phyloP scores from a whole-genome alignment of 2,888 invertebrate genomes.

The Phaedon cochleariae region DNA sequence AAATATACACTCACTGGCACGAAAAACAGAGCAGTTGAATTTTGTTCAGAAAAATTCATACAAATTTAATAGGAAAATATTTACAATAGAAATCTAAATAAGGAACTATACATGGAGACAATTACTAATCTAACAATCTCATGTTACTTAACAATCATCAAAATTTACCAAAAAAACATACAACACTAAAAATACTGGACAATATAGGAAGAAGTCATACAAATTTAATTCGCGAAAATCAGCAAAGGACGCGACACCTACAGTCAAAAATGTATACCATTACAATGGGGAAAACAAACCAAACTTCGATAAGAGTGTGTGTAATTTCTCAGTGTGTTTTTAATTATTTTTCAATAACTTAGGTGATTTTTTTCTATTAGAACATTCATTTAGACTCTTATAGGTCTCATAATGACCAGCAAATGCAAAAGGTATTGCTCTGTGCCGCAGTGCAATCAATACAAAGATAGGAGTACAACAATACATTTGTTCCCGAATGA shows the following conservation, averaged over 20 bases:
- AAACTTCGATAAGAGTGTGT: neutral
- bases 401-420: constrained; percentile 5
- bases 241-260: neutral
- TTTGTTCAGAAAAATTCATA: too few species aligned
- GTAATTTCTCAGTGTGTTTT: neutral
- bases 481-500: constrained; percentile 11
- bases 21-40: too few species aligned
- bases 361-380: constrained; percentile 2
- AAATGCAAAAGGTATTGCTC: constrained; percentile 14
- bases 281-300: neutral
- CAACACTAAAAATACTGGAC: too few species aligned
- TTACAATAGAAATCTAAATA: too few species aligned
- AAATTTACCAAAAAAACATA: too few species aligned
- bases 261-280: neutral
- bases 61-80: too few species aligned
- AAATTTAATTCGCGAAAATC: constrained; percentile 11
- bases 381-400: constrained; percentile 4
- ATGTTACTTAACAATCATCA: too few species aligned
- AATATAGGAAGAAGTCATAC: too few species aligned
- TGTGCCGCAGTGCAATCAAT: constrained; percentile 20
- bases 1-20: too few species aligned
- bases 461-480: constrained; percentile 14
- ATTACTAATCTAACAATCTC: too few species aligned
- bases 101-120: too few species aligned
- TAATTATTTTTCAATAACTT: constrained; percentile 2